Base-by-base conservation (phyloP, 2,797 vertebrate genomes). In the Huso huso region DNA sequence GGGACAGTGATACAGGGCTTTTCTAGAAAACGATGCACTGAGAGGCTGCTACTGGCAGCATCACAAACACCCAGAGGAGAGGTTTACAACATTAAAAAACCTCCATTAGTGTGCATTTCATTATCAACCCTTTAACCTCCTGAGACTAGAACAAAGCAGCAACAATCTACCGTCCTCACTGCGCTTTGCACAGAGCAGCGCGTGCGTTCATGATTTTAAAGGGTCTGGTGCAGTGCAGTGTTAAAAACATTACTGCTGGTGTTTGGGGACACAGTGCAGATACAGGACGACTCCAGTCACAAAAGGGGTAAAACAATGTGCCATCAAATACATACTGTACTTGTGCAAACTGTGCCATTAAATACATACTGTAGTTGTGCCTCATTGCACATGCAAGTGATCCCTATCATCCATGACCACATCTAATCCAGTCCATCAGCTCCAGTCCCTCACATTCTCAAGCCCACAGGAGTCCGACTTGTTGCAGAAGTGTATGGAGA, bases 1-100 rank as follows among this genome's bases (percentile, higher is more conserved):
- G n/a, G 13, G 13, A 10, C 64, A 53, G 51, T 11, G 55, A 65
- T 67, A 68, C 58, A 64, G 52, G 64, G 18, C 66, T 61, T 64
- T 66, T 37, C 51, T 61, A 23, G 51, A 62, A 23, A 65, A 10
- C 50, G 53, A 59, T 11, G 51, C 48, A 65, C 18, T 23, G 6
- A 51, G 18, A 55, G 7, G 64, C 48, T 6, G 57, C 10, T 15
- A 50, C 49, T 23, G 52, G 15, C 52, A 59, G 12, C 10, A 6
- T 12, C 12, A n/a, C 10, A n/a, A 7, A 8, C 10, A 48, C 53
- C 15, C 8, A 10, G 12, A 49, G 18, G n/a, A 11, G 11, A 59
- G 37, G 55, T 48, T 8, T 49, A 66, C 18, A 37, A 37, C 23
- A 37, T 37, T 4, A 37, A 37, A 37, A 37, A 37, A 37, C 23